Base-by-base conservation (phyloP, 2,797 vertebrate genomes). In the Anomalospiza imberbis region DNA sequence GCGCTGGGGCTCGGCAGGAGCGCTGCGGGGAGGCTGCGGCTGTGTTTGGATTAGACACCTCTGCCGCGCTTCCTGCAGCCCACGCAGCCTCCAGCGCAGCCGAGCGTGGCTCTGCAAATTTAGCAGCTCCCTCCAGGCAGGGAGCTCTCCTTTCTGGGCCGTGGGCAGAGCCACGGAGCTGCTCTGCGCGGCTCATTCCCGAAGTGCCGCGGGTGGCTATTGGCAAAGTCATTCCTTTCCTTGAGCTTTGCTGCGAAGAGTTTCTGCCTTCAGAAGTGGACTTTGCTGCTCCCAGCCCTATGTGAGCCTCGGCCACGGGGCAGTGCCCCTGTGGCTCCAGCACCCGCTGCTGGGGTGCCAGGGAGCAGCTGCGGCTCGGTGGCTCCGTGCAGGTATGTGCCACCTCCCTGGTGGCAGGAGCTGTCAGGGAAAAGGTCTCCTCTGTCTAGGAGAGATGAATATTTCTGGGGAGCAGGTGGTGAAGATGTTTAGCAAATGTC, bases 401-500 rank as follows among this genome's bases (percentile, higher is more conserved):
- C 48, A 32, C 36, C 60, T 91, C 68, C 75, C 40, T 0, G 21
- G 31, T 32, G 89, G 67, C 92, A 94, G 92, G 48, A 74, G 85
- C 82, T 90, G 90, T 63, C 93, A 71, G 40, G 66, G 20, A 16
- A 86, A 82, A 67, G 5, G 10, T 70, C 71, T 53, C 55, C 57
- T 73, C 77, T 32, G 71, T 44, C 91, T 85, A 4, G 58, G 86
- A 89, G 86, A 79, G 71, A 65, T 48, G 47, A 63, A 32, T 3
- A 0, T 87, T 92, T 51, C 91, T 67, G 87, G 71, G 84, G 91
- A 96, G 94, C 92, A 96, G 96, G 95, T 86, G 94, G 79, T 25
- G 87, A 72, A 74, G 95, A 47, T 75, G 93, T 72, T 96, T 18
- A 88, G 93, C 93, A 77, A 95, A 95, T 94, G 96, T 88, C 94